Evolutionary conservation across 2,888 invertebrate genomes (phyloP).

Genomic region (Epinotia ramella): DNA sequence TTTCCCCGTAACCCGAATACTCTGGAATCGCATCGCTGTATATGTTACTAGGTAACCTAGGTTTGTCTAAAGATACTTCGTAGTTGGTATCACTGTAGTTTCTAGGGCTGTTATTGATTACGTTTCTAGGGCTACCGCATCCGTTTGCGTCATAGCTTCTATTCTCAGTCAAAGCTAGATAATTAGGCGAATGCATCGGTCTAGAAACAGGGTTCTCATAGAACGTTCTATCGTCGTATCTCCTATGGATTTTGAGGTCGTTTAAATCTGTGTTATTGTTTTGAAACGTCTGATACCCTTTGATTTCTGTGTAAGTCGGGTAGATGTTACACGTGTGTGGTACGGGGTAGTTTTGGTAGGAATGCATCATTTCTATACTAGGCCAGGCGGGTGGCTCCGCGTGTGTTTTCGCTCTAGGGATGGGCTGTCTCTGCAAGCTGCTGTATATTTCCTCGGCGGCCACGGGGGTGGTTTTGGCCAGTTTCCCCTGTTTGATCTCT

Average conservation of each 20-base stretch:
- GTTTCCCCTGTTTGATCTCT: slow-evolving; percentile 94
- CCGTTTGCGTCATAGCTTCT: slow-evolving; percentile 68
- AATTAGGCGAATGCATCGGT: slow-evolving; percentile 68
- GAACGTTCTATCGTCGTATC: slow-evolving; percentile 71
- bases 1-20: slow-evolving; percentile 69
- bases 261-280: slow-evolving; percentile 57
- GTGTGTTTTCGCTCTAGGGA: slow-evolving; percentile 89
- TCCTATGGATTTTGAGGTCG: slow-evolving; percentile 63
- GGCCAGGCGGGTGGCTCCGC: slow-evolving; percentile 84
- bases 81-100: slow-evolving; percentile 72
- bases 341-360: slow-evolving; percentile 80
- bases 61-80: slow-evolving; percentile 60
- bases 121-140: slow-evolving; percentile 73
- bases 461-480: slow-evolving; percentile 84
- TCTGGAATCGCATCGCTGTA: slow-evolving; percentile 69
- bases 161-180: slow-evolving; percentile 61
- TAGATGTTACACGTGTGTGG: slow-evolving; percentile 74
- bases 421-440: slow-evolving; percentile 86
- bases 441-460: slow-evolving; percentile 85
- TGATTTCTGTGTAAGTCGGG: slow-evolving; percentile 78
- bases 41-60: slow-evolving; percentile 63
- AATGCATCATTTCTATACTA: slow-evolving; percentile 75
- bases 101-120: slow-evolving; percentile 71
- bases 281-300: slow-evolving; percentile 68
- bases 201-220: slow-evolving; percentile 73